Base-by-base conservation (phyloP, 1,140 invertebrate genomes). In the Drosophila trapezifrons region DNA sequence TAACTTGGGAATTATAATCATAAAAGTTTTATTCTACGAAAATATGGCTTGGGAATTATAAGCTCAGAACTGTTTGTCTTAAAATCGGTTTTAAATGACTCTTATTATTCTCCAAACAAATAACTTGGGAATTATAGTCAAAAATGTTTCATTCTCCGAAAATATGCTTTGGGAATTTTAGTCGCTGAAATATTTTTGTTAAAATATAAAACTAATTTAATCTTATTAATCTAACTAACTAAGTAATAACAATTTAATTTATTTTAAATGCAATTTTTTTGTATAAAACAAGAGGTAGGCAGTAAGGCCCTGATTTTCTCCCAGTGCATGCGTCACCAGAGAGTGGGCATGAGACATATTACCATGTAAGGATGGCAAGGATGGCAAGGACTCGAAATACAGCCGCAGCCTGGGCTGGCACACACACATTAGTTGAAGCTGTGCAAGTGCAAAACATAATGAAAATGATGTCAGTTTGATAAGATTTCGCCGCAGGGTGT, bases 381-480 rank as follows among this genome's bases (percentile, higher is more conserved):
- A 42, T 25, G 12, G 5, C 22, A 54, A 54, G 62, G 49, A 35
- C 66, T 54, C 64, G 49, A 20, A 20, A 9, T 9, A 9, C 29
- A 35, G 38, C 22, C 51, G 43, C 40, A 38, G 35, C 62, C n/a
- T 27, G 37, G 38, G 15, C 52, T 12, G 9, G 9, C 81, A 27
- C 40, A 22, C 52, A 63, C 18, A 35, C 51, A 87, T 86, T 86
- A 80, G 76, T 66, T 54, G 71, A 87, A 76, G 84, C 83, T 89
- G 83, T 80, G 79, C 79, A 79, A 86, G 66, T 79, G 67, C 79
- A 80, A 87, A 87, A 80, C 72, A 89, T 89, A 89, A 89, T 87
- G 76, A 87, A 87, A 87, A 87, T 86, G 79, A 86, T 87, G 79
- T 86, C 71, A 87, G 83, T 86, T 83, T 86, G 76, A 83, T 87